Evolutionary conservation across 2,113 vertebrate species (phyloP).

Genomic region (Dicerorhinus sumatrensis): DNA sequence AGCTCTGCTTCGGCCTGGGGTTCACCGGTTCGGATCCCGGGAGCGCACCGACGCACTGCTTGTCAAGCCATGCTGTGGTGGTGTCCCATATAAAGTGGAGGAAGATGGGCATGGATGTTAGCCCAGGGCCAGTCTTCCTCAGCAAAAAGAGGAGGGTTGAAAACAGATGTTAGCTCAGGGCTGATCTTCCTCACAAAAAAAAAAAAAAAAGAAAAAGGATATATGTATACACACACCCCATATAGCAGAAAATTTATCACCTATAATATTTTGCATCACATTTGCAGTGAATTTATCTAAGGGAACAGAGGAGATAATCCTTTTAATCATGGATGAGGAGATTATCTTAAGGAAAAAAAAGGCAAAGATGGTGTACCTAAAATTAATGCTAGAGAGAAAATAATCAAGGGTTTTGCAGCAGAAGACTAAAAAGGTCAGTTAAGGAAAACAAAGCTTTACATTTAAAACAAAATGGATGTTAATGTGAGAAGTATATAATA

Average conservation of each 20-base stretch:
- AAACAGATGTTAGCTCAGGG: no score
- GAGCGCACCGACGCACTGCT: no score
- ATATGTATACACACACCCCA: not conserved
- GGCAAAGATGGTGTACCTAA: not conserved
- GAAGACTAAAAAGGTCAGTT: not conserved
- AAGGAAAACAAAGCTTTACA: slow-evolving; percentile 35
- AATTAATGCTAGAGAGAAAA: not conserved
- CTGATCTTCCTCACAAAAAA: no score
- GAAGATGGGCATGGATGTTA: no score
- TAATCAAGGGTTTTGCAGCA: not conserved
- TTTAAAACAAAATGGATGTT: slow-evolving; percentile 22
- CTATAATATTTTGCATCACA: slow-evolving; percentile 24
- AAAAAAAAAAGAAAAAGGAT: not conserved
- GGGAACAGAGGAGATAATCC: not conserved
- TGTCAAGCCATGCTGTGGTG: no score
- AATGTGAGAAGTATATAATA: slow-evolving; percentile 26
- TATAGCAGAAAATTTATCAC: slow-evolving; percentile 62
- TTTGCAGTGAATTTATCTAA: slow-evolving; percentile 59
- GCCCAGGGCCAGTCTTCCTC: no score
- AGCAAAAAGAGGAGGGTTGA: no score
- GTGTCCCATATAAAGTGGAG: no score
- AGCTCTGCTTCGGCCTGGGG: no score
- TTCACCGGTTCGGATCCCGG: no score
- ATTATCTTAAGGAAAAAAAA: not conserved
- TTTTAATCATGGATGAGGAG: not conserved